A percentile compares a stretch with the other conserved stretches of the same genome.
Conservation (phyloP, 2,797 vertebrate genomes). For the Australoheros facetus region DNA sequence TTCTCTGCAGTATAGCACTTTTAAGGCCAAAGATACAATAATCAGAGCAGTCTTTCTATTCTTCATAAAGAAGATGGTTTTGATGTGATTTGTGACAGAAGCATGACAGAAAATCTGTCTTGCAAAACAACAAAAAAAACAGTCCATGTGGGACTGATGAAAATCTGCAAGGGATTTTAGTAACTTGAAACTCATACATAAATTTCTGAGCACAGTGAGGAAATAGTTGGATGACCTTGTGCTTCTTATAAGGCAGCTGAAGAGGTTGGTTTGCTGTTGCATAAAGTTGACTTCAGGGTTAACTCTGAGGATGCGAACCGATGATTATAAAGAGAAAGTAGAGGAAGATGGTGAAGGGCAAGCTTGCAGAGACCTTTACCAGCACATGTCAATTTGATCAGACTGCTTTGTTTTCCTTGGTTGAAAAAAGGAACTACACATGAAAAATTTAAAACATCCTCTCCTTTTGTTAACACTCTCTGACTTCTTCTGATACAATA, state of each 20-base stretch:
- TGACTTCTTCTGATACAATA: slow-evolving; percentile 61
- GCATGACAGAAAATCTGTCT: not conserved
- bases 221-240: slow-evolving; percentile 53
- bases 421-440: slow-evolving; percentile 46
- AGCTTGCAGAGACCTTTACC: slow-evolving; percentile 48
- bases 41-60: not conserved
- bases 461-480: slow-evolving; percentile 57
- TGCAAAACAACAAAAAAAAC: not conserved
- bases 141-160: slow-evolving; percentile 4
- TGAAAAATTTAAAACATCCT: slow-evolving; percentile 67
- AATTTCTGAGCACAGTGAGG: slow-evolving; percentile 16
- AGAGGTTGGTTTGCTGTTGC: slow-evolving; percentile 38
- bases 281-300: slow-evolving; percentile 41
- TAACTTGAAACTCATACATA: slow-evolving; percentile 8
- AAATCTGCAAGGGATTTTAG: slow-evolving; percentile 8
- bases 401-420: slow-evolving; percentile 54
- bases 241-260: slow-evolving; percentile 26
- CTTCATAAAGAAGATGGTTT: not conserved
- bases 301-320: slow-evolving; percentile 38
- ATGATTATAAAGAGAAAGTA: slow-evolving; percentile 21
- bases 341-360: not conserved
- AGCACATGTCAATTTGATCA: slow-evolving; percentile 60
- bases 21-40: not conserved
- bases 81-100: not conserved
- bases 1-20: slow-evolving; percentile 3